Evolutionary conservation across 1,140 invertebrate species (phyloP).

Genomic region (Leptopilina boulardi): DNA sequence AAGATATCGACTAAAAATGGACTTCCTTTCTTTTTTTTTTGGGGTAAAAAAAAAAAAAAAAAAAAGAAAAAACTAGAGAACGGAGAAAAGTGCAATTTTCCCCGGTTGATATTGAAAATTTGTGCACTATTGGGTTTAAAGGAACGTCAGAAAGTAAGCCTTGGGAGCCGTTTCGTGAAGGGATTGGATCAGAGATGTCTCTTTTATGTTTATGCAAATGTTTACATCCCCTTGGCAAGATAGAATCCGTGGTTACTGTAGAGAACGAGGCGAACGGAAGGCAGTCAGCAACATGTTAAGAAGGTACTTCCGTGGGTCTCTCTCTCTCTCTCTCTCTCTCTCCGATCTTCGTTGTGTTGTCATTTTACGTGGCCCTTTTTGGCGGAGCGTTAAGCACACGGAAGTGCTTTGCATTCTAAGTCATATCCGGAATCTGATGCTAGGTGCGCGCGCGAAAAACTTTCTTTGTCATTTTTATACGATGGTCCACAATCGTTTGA

Average conservation of each 20-base stretch:
- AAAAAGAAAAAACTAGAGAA: not conserved
- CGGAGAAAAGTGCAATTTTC: not conserved
- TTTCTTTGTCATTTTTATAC: slow-evolving; percentile 1
- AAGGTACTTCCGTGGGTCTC: slow-evolving; percentile 20
- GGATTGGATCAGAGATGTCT: slow-evolving; percentile 33
- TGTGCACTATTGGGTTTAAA: slow-evolving; percentile 3
- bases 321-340: not conserved
- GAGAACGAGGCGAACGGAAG: not conserved
- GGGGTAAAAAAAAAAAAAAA: too few relatives aligned
- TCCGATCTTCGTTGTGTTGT: slow-evolving; percentile 32
- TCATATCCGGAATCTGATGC: slow-evolving; percentile 18
- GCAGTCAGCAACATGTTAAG: slow-evolving; percentile 33
- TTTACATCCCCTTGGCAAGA: slow-evolving; percentile 45
- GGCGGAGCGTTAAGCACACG: slow-evolving; percentile 21
- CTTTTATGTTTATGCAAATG: slow-evolving; percentile 64
- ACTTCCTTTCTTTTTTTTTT: too few relatives aligned
- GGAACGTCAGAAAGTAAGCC: slow-evolving; percentile 6
- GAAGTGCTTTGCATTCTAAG: slow-evolving; percentile 43
- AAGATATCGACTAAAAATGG: too few relatives aligned
- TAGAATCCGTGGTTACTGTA: slow-evolving; percentile 9
- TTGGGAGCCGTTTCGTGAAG: slow-evolving; percentile 1
- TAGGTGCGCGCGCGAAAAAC: not conserved
- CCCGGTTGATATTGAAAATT: not conserved
- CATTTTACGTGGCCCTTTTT: slow-evolving; percentile 32
- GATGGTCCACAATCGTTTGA: not conserved